Base-by-base conservation (phyloP, 2,797 vertebrate species). In the Gymnodraco acuticeps region DNA sequence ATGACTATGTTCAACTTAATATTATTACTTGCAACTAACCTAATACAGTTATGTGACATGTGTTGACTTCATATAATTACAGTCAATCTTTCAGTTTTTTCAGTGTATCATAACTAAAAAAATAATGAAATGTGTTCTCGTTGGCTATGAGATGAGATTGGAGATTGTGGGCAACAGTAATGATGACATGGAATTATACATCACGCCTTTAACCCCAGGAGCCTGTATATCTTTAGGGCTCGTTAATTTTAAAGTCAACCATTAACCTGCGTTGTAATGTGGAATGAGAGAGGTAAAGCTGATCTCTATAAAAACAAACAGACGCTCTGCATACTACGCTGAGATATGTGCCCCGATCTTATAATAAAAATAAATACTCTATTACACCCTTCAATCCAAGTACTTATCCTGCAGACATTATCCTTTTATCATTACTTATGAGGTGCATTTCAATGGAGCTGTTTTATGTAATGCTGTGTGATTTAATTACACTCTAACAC, bases 171-270 rank as follows among this genome's bases (percentile, higher is more conserved):
- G 71, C 46, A 55, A 59, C 52, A 27, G 73, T 81, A 81, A 82
- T 70, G 78, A 85, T 69, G 68, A 72, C 69, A 80, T 82, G 54
- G 87, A 93, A 86, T 84, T 79, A 80, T 83, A 89, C 77, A 87
- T 88, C 84, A 73, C 16, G 76, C 66, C 84, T 88, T 87, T 88
- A 89, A 92, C 88, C 81, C 66, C 70, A 47, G 68, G 80, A 87
- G 82, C 87, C 81, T 87, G 89, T 91, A 87, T 91, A 87, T 92
- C 84, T 93, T 89, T 82, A 70, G 70, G 91, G 90, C 83, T 92
- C 87, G 74, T 93, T 94, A 85, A 92, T 94, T 94, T 93, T 92
- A 91, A 92, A 91, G 89, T 90, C 86, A 23, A 56, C 86, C 90
- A 83, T 93, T 94, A 94, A 94, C 92, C 93, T 87, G 78, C 63